Percentiles rank a stretch among this genome's conserved stretches.
Evolutionary conservation across 2,888 invertebrate species (phyloP).

Genomic region (Ethmia dodecea): DNA sequence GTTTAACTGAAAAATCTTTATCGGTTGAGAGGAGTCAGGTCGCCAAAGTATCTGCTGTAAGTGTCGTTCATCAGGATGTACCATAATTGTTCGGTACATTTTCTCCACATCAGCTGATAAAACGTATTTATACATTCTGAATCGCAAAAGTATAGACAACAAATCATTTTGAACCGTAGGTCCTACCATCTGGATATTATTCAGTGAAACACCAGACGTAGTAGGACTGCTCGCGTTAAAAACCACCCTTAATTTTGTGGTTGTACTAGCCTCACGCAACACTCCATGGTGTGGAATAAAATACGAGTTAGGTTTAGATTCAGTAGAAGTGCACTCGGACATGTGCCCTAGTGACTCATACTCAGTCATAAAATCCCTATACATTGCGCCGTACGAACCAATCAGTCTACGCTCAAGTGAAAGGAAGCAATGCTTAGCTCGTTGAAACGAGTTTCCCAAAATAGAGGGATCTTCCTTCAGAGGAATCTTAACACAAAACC

Average conservation of each 20-base stretch:
- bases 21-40: conserved; percentile 4
- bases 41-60: conserved; percentile 15
- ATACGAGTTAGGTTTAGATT: background rate
- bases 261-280: conserved; percentile 14
- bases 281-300: conserved; percentile 17
- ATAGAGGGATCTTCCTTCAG: conserved; percentile 4
- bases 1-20: conserved; percentile 15
- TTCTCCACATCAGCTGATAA: conserved; percentile 17
- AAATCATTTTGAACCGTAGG: conserved; percentile 10
- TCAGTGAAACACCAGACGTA: conserved; percentile 9
- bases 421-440: conserved; percentile 8
- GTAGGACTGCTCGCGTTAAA: conserved; percentile 14
- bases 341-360: conserved; percentile 1
- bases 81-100: conserved; percentile 11
- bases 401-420: conserved; percentile 6
- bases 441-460: conserved; percentile 16
- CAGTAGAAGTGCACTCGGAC: background rate
- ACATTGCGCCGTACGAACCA: background rate
- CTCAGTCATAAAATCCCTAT: conserved; percentile 3
- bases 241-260: conserved; percentile 17
- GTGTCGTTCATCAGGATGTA: conserved; percentile 2
- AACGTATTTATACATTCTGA: conserved; percentile 11
- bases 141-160: conserved; percentile 9
- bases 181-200: conserved; percentile 12
- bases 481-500: conserved; percentile 17